phyloP scores from a whole-genome alignment of 2,113 vertebrate species.

The Nyctibius bracteatus region DNA sequence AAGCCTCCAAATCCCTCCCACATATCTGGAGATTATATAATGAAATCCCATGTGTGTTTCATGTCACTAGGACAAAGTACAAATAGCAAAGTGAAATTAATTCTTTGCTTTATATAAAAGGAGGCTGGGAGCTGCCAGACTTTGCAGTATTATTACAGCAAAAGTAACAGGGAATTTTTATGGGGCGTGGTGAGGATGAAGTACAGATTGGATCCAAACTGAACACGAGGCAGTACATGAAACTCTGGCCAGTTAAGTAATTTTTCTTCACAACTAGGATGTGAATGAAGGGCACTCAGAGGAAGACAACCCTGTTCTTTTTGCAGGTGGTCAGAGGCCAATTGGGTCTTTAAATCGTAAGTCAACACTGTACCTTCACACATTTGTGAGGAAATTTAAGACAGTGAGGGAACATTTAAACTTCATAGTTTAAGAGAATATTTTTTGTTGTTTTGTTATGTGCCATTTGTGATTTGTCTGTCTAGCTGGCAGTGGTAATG shows the following conservation, averaged over 20 bases:
- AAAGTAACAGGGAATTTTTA: not conserved
- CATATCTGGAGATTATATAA: slow-evolving; percentile 29
- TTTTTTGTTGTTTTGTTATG: not conserved
- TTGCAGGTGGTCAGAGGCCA: not conserved
- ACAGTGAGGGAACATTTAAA: not conserved
- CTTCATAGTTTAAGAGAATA: not conserved
- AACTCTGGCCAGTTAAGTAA: not conserved
- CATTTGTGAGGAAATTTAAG: not conserved
- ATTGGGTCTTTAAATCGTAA: not conserved
- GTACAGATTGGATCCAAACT: not conserved
- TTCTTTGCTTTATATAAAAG: not conserved
- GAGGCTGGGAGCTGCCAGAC: not conserved
- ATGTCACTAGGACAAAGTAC: slow-evolving; percentile 28
- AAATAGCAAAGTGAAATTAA: slow-evolving; percentile 17
- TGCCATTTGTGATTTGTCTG: not conserved
- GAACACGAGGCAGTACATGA: not conserved
- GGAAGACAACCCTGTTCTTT: not conserved
- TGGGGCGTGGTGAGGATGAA: not conserved
- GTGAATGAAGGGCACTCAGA: not conserved
- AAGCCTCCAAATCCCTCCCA: slow-evolving; percentile 2
- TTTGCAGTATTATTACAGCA: not conserved
- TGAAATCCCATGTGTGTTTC: not conserved
- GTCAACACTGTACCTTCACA: not conserved
- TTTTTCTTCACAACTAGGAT: not conserved
- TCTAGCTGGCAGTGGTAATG: not conserved